Conservation (phyloP, 2,113 vertebrate species). For the Nothocercus julius region DNA sequence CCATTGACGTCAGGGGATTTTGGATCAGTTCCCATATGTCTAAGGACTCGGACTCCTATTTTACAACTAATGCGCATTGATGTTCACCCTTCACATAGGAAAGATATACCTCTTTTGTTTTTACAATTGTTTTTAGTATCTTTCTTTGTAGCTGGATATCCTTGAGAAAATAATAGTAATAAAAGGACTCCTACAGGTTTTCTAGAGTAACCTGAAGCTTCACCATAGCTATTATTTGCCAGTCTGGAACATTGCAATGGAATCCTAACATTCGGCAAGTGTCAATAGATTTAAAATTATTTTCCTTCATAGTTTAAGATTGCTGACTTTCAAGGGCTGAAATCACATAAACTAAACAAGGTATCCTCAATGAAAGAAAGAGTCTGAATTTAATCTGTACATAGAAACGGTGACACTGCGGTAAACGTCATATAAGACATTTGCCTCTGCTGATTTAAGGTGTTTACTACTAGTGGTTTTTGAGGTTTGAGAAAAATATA, state of each 20-base stretch:
- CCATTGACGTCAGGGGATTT: constrained; percentile 53
- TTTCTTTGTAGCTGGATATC: not conserved
- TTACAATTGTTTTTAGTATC: not conserved
- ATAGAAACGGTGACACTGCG: not conserved
- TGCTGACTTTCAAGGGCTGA: not conserved
- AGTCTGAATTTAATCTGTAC: not conserved
- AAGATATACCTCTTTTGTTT: not conserved
- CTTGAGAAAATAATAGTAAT: not conserved
- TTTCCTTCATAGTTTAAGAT: not conserved
- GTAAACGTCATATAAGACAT: not conserved
- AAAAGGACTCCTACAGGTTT: not conserved
- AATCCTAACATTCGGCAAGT: not conserved
- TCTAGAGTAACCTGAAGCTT: not conserved
- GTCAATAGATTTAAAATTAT: not conserved
- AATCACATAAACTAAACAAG: not conserved
- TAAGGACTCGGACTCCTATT: constrained; percentile 23
- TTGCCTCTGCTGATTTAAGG: not conserved
- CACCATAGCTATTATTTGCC: not conserved
- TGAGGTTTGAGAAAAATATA: not conserved
- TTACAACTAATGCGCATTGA: constrained; percentile 22
- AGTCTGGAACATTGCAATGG: not conserved
- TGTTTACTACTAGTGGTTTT: not conserved
- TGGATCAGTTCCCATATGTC: constrained; percentile 27
- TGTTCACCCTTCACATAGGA: not conserved
- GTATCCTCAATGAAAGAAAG: not conserved